Base-by-base conservation (phyloP, 2,113 vertebrate species). In the Ictalurus furcatus region DNA sequence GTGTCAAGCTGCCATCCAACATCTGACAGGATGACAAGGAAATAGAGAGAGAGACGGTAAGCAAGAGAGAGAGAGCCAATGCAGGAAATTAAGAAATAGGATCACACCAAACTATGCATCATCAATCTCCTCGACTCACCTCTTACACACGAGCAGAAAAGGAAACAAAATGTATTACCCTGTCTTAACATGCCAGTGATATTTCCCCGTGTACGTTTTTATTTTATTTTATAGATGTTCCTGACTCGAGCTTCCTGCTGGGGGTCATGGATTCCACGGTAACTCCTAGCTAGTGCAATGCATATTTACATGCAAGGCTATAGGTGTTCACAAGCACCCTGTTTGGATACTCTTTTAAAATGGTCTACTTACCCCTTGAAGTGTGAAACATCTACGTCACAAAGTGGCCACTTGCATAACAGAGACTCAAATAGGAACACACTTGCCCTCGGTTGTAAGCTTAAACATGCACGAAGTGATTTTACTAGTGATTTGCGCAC, bases 71-170 rank as follows among this genome's bases (percentile, higher is more conserved):
- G 30, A 71, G 93, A 95, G 95, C 95, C 95, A 95, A 85, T 54
- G 81, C 82, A 73, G 95, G 95, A 96, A 96, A 96, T 95, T 91
- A 96, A 95, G 94, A 95, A 96, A 95, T 94, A 90, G 94, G 96
- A 95, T 95, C 95, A 95, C 93, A 94, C 93, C 90, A 93, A 94
- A 95, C 92, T 93, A 94, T 95, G 93, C 91, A 90, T 91, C 89
- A 90, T 91, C 92, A 91, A 93, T 93, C 93, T 94, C 92, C 89
- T 16, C 34, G 88, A 90, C 89, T 89, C 91, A 92, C 93, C 92
- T 94, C 92, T 93, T 79, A 85, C 56, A 63, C 30, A 82, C 69
- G 9, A 88, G 90, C 67, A 84, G 34, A 28, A 83, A 83, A 37
- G n/a, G 87, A 83, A 87, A 59, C 59, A 48, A 37, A 80, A 25